Evolutionary conservation across 1,140 invertebrate genomes (phyloP), one percentile per base, ranked within the genome.

Genomic region (Leptinotarsa undecemlineata): DNA sequence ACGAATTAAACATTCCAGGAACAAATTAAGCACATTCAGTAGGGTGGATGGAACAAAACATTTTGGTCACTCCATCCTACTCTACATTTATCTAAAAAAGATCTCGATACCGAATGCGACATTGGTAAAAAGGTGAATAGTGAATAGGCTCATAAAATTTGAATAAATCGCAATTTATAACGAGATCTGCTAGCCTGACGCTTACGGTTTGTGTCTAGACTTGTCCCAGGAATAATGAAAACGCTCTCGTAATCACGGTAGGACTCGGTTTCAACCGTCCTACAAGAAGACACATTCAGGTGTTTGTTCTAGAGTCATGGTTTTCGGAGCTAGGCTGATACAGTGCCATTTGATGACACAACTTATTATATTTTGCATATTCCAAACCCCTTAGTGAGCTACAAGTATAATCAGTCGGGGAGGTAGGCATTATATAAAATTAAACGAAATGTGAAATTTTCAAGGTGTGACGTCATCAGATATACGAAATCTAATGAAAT

Each of bases 191-290:
- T 75, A 81, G 76, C 77, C 75, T 82, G 76, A 76, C 77, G 82
- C 80, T 85, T 84, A 84, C 83, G 88, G 85, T 89, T 89, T 84
- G 87, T 88, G 87, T 89, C 88, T 88, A 88, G 88, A 87, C 88
- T 89, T 87, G 90, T 90, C 89, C 90, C 90, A 87, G 90, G 90
- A 88, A 91, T 90, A 88, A 91, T 91, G 90, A 91, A 91, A 85
- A 91, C 90, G 87, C 90, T 91, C 87, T 91, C 90, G 88, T 90
- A 90, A 90, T 91, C 90, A 88, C 89, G 89, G 87, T 90, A 88
- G 82, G 87, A 86, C 83, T 88, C 87, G 84, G 86, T 87, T 84
- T 88, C 87, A 86, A 84, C 84, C 78, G 84, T 85, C 84, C 84
- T 85, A 85, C 66, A 85, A 84, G 78, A 80, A 76, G 77, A 82